Percentiles rank a stretch among this genome's conserved stretches.
These are phyloP conservation scores for Dolichallabes microphthalmus DNA, from an alignment of 2,113 vertebrate species.

Conservation along the genomic window DNA sequence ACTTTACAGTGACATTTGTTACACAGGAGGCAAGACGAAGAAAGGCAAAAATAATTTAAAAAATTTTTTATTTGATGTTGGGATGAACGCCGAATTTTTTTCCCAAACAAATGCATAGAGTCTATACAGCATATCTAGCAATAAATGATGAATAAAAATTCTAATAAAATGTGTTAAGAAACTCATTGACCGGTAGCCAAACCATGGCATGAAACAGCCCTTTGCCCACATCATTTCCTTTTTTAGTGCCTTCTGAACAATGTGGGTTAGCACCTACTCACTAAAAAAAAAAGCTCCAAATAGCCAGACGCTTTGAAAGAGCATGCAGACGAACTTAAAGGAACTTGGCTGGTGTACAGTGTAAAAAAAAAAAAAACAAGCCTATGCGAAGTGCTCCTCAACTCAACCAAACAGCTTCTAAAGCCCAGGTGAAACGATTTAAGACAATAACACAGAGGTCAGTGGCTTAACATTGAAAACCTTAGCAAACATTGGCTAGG, in stretches of 20 bases:
- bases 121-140: background rate
- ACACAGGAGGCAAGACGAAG: background rate
- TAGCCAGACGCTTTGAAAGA: background rate
- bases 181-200: background rate
- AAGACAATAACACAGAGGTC: background rate
- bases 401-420: background rate
- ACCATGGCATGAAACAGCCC: background rate
- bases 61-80: too few relatives aligned
- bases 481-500: background rate
- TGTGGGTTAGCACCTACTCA: slow-evolving; percentile 26
- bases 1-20: background rate
- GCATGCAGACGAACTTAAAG: background rate
- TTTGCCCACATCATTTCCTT: background rate
- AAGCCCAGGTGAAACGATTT: background rate
- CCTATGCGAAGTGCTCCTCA: slow-evolving; percentile 14
- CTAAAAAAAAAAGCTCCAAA: slow-evolving; percentile 25
- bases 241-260: background rate
- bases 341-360: background rate
- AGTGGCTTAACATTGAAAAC: background rate
- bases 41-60: background rate
- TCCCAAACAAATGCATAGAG: too few relatives aligned
- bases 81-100: too few relatives aligned
- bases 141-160: background rate
- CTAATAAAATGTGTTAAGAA: background rate
- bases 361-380: background rate